Evolutionary conservation across 2,113 vertebrate genomes (phyloP).

Genomic region (Nesoenas mayeri): DNA sequence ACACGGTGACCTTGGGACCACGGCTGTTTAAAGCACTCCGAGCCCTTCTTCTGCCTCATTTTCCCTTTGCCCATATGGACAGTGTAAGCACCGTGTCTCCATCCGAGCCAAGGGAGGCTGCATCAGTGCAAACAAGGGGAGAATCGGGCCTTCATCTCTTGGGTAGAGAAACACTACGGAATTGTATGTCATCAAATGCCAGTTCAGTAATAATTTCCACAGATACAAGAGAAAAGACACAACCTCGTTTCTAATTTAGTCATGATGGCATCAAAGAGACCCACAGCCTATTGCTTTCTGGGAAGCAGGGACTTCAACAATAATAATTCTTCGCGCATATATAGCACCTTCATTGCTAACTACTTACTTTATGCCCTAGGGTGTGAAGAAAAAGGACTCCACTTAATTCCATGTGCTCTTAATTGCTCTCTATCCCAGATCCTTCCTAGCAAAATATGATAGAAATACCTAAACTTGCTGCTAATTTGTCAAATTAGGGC

Average conservation of each 20-base stretch:
- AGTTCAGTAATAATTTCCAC: conserved; percentile 46
- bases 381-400: conserved; percentile 46
- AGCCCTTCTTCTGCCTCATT: neutral
- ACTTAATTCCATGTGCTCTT: conserved; percentile 50
- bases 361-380: conserved; percentile 53
- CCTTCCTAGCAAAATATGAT: conserved; percentile 25
- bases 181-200: conserved; percentile 3
- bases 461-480: conserved; percentile 31
- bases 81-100: neutral
- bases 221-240: conserved; percentile 43
- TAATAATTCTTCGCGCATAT: conserved; percentile 49
- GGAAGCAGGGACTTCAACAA: conserved; percentile 38
- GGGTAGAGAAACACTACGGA: conserved; percentile 3
- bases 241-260: conserved; percentile 56
- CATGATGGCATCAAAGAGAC: conserved; percentile 58
- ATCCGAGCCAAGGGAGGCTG: neutral
- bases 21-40: neutral
- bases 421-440: conserved; percentile 55
- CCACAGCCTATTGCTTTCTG: conserved; percentile 49
- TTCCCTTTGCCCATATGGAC: neutral
- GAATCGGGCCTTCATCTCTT: neutral
- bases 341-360: conserved; percentile 53
- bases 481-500: conserved; percentile 60
- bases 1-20: neutral
- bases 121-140: neutral